Conservation (phyloP, 2,113 vertebrate species). For the Lonchura striata region DNA sequence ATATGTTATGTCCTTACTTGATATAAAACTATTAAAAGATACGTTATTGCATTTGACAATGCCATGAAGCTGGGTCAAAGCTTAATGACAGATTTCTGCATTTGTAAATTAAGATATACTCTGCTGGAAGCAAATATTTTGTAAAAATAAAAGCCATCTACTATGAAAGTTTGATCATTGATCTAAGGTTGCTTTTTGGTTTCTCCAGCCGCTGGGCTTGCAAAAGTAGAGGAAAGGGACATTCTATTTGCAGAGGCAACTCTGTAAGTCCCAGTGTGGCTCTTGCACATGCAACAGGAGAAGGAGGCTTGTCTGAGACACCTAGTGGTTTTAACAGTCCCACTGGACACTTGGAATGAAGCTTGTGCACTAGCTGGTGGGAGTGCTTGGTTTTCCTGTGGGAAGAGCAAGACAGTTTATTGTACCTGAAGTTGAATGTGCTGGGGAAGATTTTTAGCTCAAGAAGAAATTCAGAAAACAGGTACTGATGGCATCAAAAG, state of each 20-base stretch:
- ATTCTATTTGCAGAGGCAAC: not conserved
- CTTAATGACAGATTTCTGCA: constrained; percentile 83
- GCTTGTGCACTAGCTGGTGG: not conserved
- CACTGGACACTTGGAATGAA: not conserved
- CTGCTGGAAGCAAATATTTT: constrained; percentile 84
- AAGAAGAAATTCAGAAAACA: not conserved
- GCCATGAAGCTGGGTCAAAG: constrained; percentile 82
- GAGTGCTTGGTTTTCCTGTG: not conserved
- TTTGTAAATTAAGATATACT: constrained; percentile 82
- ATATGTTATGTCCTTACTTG: constrained; percentile 85
- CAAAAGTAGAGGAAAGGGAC: not conserved
- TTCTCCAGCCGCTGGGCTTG: constrained; percentile 19
- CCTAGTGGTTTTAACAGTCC: not conserved
- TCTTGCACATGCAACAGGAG: not conserved
- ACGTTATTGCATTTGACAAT: constrained; percentile 83
- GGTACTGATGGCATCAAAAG: not conserved
- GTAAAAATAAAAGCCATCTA: constrained; percentile 80
- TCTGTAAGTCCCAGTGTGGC: not conserved
- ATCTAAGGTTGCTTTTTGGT: constrained; percentile 66
- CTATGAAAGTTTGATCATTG: constrained; percentile 72
- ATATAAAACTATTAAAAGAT: constrained; percentile 87
- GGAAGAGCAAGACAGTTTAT: not conserved
- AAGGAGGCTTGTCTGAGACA: not conserved
- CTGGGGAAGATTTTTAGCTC: not conserved
- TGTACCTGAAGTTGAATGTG: not conserved